A percentile compares a stretch with the other conserved stretches of the same genome.
phyloP scores from a whole-genome alignment of 2,888 invertebrate genomes.

The Caenorhabditis virilis region DNA sequence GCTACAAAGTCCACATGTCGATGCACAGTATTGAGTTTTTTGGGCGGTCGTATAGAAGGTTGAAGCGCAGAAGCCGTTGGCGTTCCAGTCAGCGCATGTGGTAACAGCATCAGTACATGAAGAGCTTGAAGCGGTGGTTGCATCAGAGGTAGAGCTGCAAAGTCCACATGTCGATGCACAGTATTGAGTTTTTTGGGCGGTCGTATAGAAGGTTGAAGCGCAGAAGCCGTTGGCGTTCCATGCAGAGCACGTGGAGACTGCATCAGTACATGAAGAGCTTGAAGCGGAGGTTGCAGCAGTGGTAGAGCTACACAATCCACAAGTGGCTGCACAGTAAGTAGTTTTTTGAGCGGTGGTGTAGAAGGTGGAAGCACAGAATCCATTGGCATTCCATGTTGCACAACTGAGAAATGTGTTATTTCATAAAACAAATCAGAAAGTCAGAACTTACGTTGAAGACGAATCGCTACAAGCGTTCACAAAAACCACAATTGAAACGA shows the following conservation, averaged over 20 bases:
- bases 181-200: constrained; percentile 7
- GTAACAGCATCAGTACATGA: constrained; percentile 1
- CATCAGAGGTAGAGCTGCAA: constrained; percentile 1
- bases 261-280: constrained; percentile 3
- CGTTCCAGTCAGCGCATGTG: constrained; percentile 8
- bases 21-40: constrained; percentile 16
- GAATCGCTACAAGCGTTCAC: too few species aligned
- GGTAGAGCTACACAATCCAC: too few species aligned
- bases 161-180: constrained; percentile 12
- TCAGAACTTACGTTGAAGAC: too few species aligned
- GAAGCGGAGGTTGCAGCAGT: constrained; percentile 5
- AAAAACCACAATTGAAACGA: too few species aligned
- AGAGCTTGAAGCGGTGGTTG: background rate
- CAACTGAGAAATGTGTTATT: too few species aligned
- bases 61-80: constrained; percentile 17
- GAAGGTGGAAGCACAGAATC: too few species aligned
- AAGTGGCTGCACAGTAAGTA: too few species aligned
- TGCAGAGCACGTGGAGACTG: constrained; percentile 6
- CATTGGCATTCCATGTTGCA: too few species aligned
- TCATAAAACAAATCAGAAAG: too few species aligned
- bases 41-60: constrained; percentile 18
- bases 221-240: constrained; percentile 22
- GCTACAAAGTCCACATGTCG: constrained; percentile 12
- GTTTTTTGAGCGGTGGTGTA: too few species aligned
- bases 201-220: constrained; percentile 13